Conservation (phyloP, 2,113 vertebrate species). For the Ranitomeya variabilis region DNA sequence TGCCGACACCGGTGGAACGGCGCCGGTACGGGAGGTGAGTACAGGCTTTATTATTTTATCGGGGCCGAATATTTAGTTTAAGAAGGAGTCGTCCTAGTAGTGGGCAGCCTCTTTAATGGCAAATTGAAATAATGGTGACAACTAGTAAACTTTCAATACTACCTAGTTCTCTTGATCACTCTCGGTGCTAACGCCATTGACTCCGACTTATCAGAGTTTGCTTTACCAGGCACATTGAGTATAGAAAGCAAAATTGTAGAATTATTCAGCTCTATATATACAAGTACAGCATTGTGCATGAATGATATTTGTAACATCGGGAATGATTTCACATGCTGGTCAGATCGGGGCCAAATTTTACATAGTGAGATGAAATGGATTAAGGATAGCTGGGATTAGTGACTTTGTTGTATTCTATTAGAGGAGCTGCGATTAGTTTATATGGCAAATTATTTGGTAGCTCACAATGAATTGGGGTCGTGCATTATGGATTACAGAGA, state of each 20-base stretch:
- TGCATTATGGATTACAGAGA: neutral
- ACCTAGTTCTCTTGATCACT: too few relatives aligned
- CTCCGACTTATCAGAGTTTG: too few relatives aligned
- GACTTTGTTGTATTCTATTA: neutral
- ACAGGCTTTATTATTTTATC: too few relatives aligned
- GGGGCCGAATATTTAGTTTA: too few relatives aligned
- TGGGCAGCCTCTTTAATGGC: too few relatives aligned
- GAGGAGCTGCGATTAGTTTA: neutral
- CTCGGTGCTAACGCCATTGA: too few relatives aligned
- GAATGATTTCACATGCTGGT: constrained; percentile 9
- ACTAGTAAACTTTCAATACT: too few relatives aligned
- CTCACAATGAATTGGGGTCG: neutral
- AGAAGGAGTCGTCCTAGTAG: too few relatives aligned
- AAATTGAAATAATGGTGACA: too few relatives aligned
- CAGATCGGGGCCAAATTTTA: neutral
- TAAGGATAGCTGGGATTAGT: constrained; percentile 2
- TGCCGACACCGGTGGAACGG: too few relatives aligned
- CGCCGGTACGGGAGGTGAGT: too few relatives aligned
- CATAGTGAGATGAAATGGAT: neutral
- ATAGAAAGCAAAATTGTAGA: neutral
- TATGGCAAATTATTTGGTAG: neutral
- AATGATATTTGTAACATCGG: neutral
- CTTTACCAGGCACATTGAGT: too few relatives aligned
- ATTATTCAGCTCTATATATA: neutral
- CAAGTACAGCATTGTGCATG: neutral